A percentile compares a stretch with the other conserved stretches of the same genome.
phyloP scores from a whole-genome alignment of 2,888 invertebrate species.

The Cepaea hortensis region DNA sequence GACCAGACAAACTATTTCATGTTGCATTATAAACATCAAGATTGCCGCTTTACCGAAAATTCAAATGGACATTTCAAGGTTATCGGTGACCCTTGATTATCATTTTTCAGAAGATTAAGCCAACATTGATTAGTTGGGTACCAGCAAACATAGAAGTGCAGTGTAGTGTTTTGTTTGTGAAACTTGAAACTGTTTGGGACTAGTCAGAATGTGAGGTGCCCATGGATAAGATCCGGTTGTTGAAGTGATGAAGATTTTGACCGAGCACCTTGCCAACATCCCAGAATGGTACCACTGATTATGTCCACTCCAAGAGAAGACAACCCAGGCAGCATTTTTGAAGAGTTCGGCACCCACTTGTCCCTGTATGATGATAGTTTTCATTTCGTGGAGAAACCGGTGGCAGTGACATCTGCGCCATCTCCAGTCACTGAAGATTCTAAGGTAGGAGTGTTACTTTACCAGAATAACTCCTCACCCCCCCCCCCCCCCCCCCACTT shows the following conservation, averaged over 20 bases:
- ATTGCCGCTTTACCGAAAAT: too few relatives aligned
- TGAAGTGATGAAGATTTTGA: neutral
- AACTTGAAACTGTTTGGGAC: neutral
- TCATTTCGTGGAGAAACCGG: conserved; percentile 1
- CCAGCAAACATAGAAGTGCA: neutral
- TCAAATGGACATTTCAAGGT: too few relatives aligned
- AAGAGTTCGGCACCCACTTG: conserved; percentile 23
- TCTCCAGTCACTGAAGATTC: neutral
- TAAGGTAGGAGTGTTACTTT: conserved; percentile 14
- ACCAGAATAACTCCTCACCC: too few relatives aligned
- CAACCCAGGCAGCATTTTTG: neutral
- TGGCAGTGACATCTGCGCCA: neutral
- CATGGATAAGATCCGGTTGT: neutral
- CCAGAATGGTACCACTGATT: conserved; percentile 16
- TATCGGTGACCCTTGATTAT: too few relatives aligned
- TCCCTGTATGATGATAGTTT: conserved; percentile 30
- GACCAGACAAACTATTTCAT: too few relatives aligned
- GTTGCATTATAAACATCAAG: too few relatives aligned
- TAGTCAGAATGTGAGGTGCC: neutral
- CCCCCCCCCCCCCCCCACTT: too few relatives aligned
- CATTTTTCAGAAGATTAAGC: too few relatives aligned
- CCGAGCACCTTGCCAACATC: neutral
- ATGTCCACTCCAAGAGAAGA: conserved; percentile 21
- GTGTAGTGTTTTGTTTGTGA: neutral
- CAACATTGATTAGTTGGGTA: too few relatives aligned